These are phyloP conservation scores for Megalonaias nervosa DNA, from an alignment of 1,140 invertebrate species.

Conservation along the genomic window DNA sequence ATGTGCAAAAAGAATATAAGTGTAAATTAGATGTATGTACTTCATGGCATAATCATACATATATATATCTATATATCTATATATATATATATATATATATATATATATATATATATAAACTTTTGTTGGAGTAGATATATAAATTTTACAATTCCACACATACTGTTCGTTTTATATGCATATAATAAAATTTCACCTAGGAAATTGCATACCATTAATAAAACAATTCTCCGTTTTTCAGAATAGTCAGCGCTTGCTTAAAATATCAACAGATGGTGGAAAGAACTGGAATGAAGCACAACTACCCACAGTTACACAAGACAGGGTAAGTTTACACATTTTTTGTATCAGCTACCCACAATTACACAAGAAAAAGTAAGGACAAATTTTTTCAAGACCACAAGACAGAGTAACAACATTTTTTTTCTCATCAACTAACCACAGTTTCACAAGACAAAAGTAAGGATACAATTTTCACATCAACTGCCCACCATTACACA, in stretches of 20 bases:
- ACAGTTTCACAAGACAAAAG: too few relatives aligned
- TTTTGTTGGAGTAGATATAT: background rate
- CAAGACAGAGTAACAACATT: too few relatives aligned
- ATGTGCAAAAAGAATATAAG: background rate
- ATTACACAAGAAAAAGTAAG: too few relatives aligned
- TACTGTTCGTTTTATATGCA: background rate
- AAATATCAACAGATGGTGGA: slow-evolving; percentile 64
- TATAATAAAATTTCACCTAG: background rate
- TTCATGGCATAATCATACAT: background rate
- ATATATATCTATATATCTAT: too few relatives aligned
- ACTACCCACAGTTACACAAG: slow-evolving; percentile 60
- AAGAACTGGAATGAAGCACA: slow-evolving; percentile 59
- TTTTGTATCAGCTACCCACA: too few relatives aligned
- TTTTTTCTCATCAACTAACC: too few relatives aligned
- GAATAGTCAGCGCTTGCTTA: slow-evolving; percentile 48
- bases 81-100: too few relatives aligned
- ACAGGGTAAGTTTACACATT: slow-evolving; percentile 49
- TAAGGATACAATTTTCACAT: too few relatives aligned
- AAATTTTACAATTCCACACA: slow-evolving; percentile 4
- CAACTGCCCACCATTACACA: too few relatives aligned
- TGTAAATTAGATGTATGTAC: background rate
- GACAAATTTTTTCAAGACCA: too few relatives aligned
- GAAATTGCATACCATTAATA: background rate
- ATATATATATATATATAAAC: too few relatives aligned
- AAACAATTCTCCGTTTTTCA: slow-evolving; percentile 9